Percentiles rank a stretch among this genome's conserved stretches.
Evolutionary conservation across 1,140 invertebrate species (phyloP).

Genomic region (Ganaspis sp.): DNA sequence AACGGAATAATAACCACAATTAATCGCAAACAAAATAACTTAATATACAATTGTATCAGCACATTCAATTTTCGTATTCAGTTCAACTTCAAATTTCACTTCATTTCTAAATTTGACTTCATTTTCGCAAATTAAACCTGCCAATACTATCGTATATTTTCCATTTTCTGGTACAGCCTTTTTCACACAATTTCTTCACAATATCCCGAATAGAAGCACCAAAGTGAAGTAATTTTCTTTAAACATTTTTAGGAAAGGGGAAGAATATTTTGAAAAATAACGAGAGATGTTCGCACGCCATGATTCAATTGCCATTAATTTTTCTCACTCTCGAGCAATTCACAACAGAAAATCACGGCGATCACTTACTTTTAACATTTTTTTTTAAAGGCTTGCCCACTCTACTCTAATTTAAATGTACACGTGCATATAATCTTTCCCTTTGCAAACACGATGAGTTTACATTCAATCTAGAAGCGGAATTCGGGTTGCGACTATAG

Average conservation of each 20-base stretch:
- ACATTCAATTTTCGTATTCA: too few relatives aligned
- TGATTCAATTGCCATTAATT: constrained; percentile 11
- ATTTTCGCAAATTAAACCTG: too few relatives aligned
- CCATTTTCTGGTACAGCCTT: neutral
- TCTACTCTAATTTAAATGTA: constrained; percentile 29
- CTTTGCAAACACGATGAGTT: constrained; percentile 23
- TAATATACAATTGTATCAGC: neutral
- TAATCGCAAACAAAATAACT: constrained; percentile 13
- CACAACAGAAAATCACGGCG: constrained; percentile 26
- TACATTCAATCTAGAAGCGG: constrained; percentile 25
- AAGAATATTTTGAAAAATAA: constrained; percentile 15
- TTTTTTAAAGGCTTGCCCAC: constrained; percentile 20
- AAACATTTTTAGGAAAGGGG: neutral
- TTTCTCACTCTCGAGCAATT: neutral
- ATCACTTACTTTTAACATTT: constrained; percentile 16
- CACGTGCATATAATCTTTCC: constrained; percentile 11
- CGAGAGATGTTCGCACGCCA: neutral
- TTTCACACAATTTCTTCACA: neutral
- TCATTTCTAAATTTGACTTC: too few relatives aligned
- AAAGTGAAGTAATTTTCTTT: neutral
- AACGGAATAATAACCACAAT: constrained; percentile 1
- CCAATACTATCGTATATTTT: too few relatives aligned
- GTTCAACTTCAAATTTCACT: too few relatives aligned
- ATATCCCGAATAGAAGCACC: constrained; percentile 7
- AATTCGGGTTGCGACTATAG: constrained; percentile 32